Evolutionary conservation across 2,888 invertebrate genomes (phyloP), one percentile per base, ranked within the genome.

Genomic region (Julus scanicus): DNA sequence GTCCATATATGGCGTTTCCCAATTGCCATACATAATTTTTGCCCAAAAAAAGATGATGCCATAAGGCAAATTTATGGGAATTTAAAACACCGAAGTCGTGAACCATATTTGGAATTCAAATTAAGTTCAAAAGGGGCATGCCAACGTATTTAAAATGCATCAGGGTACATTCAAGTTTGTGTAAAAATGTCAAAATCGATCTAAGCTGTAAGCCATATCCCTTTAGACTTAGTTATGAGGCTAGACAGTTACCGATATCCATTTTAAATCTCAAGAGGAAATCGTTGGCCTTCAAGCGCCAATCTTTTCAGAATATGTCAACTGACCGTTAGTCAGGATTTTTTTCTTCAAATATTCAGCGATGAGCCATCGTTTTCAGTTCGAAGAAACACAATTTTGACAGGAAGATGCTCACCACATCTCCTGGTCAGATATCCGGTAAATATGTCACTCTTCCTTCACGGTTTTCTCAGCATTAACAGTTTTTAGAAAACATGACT

Each of bases 251-350:
- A 29, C 71, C 71, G 71, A 29, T 71, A 71, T 71, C 71, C 71
- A 71, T 71, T 71, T 71, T 29, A 71, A 71, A 29, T 71, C 71
- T 71, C 71, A 6, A 71, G 71, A 29, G 71, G 71, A 71, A 29
- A 71, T 71, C 71, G 9, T n/a, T 71, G 71, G 71, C 3, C 8
- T 29, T 1, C 20, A 17, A n/a, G 63, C 71, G 29, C 20, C 71
- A 71, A 29, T 71, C 71, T 20, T 29, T 71, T 71, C 71, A 29
- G 11, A 71, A 71, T 71, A 20, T 29, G 71, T 71, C 71, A 71
- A 71, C 71, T 71, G 71, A 71, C 71, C 71, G 71, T 29, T 71
- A 20, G 71, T 71, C 71, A 29, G 29, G 29, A 29, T 71, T 71
- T 71, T 71, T 71, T 63, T 63, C n/a, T 29, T 11, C 20, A 71